A percentile compares a stretch with the other conserved stretches of the same genome.
Conservation (phyloP, 2,113 vertebrate species). For the Larimichthys crocea region DNA sequence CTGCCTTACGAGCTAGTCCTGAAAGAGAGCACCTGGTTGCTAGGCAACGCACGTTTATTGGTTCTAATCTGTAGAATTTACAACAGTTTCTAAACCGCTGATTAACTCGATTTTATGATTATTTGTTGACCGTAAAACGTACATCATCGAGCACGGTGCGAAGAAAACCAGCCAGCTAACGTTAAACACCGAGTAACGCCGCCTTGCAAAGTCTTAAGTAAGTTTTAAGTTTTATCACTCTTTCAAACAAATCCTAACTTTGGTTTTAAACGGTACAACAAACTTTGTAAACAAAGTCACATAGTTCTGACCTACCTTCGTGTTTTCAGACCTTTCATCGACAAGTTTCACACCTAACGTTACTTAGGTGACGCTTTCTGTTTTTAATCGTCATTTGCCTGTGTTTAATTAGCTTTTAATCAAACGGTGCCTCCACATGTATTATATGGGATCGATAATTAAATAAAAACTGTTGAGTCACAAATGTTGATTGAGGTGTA, state of each 20-base stretch:
- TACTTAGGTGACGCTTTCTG: background rate
- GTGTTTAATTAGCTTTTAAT: background rate
- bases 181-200: background rate
- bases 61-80: background rate
- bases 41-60: slow-evolving; percentile 31
- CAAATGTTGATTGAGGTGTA: too few species aligned
- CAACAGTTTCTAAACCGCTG: background rate
- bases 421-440: background rate
- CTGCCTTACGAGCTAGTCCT: background rate
- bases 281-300: too few species aligned
- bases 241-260: background rate
- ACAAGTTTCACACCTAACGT: too few species aligned
- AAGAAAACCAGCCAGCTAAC: background rate
- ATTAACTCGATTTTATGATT: background rate
- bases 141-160: background rate
- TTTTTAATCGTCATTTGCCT: background rate
- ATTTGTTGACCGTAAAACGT: background rate
- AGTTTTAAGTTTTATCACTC: background rate
- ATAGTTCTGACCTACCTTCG: too few species aligned
- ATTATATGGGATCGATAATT: too few species aligned
- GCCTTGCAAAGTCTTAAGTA: background rate
- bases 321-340: background rate
- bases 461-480: too few species aligned
- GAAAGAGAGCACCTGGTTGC: slow-evolving; percentile 17
- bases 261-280: too few species aligned